These are phyloP conservation scores for Seladonia tumulorum DNA, from an alignment of 2,888 invertebrate species.

Conservation along the genomic window DNA sequence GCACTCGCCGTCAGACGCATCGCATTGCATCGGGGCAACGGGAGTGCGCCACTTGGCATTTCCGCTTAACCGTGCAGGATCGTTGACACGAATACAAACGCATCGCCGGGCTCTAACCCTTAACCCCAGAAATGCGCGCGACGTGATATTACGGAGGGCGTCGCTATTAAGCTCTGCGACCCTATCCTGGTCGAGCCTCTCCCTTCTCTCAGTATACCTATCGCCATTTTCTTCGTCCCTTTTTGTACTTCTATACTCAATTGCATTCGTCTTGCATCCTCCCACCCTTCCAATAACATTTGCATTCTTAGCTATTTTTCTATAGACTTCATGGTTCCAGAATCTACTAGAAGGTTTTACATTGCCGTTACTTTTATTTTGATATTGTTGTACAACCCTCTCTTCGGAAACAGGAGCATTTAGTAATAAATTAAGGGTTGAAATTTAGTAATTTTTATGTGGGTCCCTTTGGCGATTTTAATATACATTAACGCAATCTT, in stretches of 20 bases:
- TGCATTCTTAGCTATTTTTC: background rate
- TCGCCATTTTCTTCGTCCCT: background rate
- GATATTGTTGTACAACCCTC: too few species aligned
- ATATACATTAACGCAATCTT: too few species aligned
- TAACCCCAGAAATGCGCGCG: slow-evolving; percentile 54
- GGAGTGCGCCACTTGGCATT: slow-evolving; percentile 77
- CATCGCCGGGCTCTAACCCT: slow-evolving; percentile 35
- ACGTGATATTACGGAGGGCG: slow-evolving; percentile 52
- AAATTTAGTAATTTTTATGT: too few species aligned
- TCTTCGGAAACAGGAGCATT: background rate
- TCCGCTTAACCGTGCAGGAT: slow-evolving; percentile 57
- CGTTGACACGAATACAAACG: slow-evolving; percentile 63
- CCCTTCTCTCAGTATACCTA: too few species aligned
- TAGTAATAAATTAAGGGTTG: too few species aligned
- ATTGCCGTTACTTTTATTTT: background rate
- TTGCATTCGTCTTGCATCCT: background rate
- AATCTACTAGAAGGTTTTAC: background rate
- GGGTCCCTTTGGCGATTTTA: too few species aligned
- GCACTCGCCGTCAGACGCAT: slow-evolving; percentile 69
- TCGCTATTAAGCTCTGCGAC: slow-evolving; percentile 28
- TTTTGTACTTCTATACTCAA: background rate
- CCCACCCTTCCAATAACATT: background rate
- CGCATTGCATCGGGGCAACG: slow-evolving; percentile 80
- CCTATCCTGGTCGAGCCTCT: background rate
- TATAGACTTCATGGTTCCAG: background rate